These are phyloP conservation scores for Thermophis baileyi DNA, from an alignment of 2,113 vertebrate species.

Conservation along the genomic window DNA sequence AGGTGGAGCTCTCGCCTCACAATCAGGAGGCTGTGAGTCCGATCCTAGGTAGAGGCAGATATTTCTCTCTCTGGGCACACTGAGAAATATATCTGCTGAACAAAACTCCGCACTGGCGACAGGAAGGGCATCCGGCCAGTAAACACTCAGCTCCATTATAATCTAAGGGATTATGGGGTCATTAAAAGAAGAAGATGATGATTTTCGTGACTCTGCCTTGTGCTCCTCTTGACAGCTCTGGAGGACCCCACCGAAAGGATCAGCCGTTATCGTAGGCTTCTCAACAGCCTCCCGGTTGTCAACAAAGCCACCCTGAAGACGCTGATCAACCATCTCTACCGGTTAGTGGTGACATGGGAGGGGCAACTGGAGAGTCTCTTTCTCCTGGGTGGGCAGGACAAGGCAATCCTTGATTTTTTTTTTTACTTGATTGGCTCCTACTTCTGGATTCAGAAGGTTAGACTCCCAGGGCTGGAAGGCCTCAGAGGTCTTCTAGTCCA, in stretches of 20 bases:
- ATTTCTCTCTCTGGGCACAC: no score
- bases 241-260: conserved; percentile 77
- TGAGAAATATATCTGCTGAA: no score
- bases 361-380: neutral
- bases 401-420: neutral
- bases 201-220: no score
- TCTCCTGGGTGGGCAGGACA: neutral
- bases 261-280: conserved; percentile 74
- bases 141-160: no score
- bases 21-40: no score
- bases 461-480: neutral
- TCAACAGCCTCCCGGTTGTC: conserved; percentile 78
- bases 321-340: conserved; percentile 91
- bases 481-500: neutral
- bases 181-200: no score
- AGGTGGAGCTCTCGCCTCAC: no score
- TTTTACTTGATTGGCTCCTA: neutral
- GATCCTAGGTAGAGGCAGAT: no score
- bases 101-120: no score
- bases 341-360: conserved; percentile 64
- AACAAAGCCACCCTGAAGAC: conserved; percentile 89
- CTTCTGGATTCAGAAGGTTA: neutral
- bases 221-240: conserved; percentile 61
- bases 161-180: no score
- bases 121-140: no score